Evolutionary conservation across 2,888 invertebrate species (phyloP).

Genomic region (Lydus trimaculatus): DNA sequence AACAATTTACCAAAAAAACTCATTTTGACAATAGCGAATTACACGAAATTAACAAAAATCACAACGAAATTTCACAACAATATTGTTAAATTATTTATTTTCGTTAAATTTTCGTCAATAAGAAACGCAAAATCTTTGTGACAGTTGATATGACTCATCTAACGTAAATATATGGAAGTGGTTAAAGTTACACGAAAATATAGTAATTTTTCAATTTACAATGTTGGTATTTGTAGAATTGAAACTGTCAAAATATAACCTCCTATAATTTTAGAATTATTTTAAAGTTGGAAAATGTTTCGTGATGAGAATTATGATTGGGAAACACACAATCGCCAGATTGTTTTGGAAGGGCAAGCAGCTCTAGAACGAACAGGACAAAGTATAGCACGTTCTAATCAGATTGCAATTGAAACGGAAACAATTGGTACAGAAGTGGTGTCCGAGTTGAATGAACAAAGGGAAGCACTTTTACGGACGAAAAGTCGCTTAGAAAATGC

Average conservation of each 20-base stretch:
- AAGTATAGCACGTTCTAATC: conserved; percentile 73
- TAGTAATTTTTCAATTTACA: background rate
- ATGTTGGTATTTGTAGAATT: background rate
- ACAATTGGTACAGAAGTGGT: conserved; percentile 79
- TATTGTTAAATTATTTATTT: background rate
- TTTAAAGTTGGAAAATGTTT: conserved; percentile 17
- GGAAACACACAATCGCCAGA: conserved; percentile 66
- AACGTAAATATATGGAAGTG: conserved; percentile 24
- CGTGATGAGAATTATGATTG: conserved; percentile 53
- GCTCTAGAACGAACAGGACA: conserved; percentile 68
- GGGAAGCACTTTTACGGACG: conserved; percentile 75
- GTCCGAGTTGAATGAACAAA: conserved; percentile 76
- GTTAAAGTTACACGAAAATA: conserved; percentile 17
- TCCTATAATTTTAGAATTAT: background rate
- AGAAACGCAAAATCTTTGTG: conserved; percentile 19
- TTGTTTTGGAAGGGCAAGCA: conserved; percentile 65
- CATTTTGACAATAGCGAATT: conserved; percentile 64
- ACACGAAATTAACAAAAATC: background rate
- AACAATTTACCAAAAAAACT: conserved; percentile 92
- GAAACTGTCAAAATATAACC: background rate
- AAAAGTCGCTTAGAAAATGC: conserved; percentile 74
- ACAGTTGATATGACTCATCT: conserved; percentile 20
- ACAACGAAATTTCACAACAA: conserved; percentile 5
- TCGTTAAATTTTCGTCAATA: background rate
- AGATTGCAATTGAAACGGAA: conserved; percentile 82